A percentile compares a stretch with the other conserved stretches of the same genome.
phyloP scores from a whole-genome alignment of 2,888 invertebrate species.

The Strigamia transsilvanica region DNA sequence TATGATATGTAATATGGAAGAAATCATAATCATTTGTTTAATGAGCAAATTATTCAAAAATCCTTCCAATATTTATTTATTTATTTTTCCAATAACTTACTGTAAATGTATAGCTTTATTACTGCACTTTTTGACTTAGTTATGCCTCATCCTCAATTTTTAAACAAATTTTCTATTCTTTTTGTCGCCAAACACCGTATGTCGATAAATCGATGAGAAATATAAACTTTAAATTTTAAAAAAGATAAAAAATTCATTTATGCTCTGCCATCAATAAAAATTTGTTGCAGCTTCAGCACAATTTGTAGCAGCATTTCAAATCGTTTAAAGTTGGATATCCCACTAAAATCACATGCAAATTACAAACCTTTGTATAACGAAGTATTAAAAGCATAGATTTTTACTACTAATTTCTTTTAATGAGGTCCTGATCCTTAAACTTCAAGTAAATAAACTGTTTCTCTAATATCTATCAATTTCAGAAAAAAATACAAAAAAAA shows the following conservation, averaged over 20 bases:
- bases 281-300: conserved; percentile 47
- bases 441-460: not conserved
- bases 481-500: not conserved
- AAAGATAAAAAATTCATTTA: conserved; percentile 36
- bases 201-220: conserved; percentile 33
- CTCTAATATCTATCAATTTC: not conserved
- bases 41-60: conserved; percentile 41
- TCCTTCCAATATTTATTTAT: not conserved
- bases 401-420: not conserved
- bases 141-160: not conserved
- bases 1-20: conserved; percentile 27
- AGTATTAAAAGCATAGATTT: not conserved
- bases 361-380: not conserved
- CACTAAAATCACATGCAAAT: conserved; percentile 23
- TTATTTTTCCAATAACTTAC: conserved; percentile 4
- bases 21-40: conserved; percentile 43
- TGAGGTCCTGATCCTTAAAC: not conserved
- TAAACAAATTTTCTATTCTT: conserved; percentile 5
- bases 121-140: conserved; percentile 1
- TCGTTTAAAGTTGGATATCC: conserved; percentile 45
- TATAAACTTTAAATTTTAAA: conserved; percentile 35
- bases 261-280: conserved; percentile 36
- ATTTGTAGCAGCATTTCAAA: conserved; percentile 47
- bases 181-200: not conserved
- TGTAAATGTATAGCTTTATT: conserved; percentile 5